phyloP scores from a whole-genome alignment of 2,888 invertebrate genomes.

The Dicranocentrus wangi region DNA sequence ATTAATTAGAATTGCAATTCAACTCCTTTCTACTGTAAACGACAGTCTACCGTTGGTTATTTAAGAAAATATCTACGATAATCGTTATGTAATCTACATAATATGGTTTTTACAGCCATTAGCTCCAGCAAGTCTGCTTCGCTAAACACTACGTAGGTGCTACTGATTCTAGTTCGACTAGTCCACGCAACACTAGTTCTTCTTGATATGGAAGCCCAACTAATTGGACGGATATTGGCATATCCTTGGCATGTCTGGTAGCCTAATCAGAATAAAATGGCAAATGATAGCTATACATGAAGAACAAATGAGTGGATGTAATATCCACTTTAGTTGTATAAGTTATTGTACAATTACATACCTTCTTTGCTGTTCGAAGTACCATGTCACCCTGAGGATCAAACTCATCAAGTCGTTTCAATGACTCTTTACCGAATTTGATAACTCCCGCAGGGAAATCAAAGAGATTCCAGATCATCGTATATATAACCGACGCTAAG shows the following conservation, averaged over 20 bases:
- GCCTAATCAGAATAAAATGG: constrained; percentile 48
- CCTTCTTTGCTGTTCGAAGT: constrained; percentile 56
- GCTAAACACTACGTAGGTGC: too few relatives aligned
- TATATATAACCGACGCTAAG: constrained; percentile 33
- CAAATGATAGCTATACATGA: neutral
- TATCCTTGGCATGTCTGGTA: constrained; percentile 73
- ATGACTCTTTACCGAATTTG: constrained; percentile 45
- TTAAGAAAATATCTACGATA: too few relatives aligned
- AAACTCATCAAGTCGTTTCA: constrained; percentile 33
- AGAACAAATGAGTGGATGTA: neutral
- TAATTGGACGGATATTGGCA: constrained; percentile 42
- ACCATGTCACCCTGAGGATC: constrained; percentile 47
- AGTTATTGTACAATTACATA: constrained; percentile 64
- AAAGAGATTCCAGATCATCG: constrained; percentile 46
- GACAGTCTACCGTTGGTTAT: too few relatives aligned
- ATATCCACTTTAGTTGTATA: neutral
- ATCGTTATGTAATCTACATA: too few relatives aligned
- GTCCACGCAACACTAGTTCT: constrained; percentile 35
- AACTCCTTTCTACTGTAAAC: too few relatives aligned
- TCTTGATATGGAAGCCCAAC: constrained; percentile 41
- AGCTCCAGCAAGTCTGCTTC: too few relatives aligned
- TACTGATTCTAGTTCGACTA: constrained; percentile 38
- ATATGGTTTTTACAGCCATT: too few relatives aligned
- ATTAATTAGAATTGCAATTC: too few relatives aligned
- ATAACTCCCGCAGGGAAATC: constrained; percentile 62